phyloP scores from a whole-genome alignment of 2,888 invertebrate species.

The Synanthedon vespiformis region DNA sequence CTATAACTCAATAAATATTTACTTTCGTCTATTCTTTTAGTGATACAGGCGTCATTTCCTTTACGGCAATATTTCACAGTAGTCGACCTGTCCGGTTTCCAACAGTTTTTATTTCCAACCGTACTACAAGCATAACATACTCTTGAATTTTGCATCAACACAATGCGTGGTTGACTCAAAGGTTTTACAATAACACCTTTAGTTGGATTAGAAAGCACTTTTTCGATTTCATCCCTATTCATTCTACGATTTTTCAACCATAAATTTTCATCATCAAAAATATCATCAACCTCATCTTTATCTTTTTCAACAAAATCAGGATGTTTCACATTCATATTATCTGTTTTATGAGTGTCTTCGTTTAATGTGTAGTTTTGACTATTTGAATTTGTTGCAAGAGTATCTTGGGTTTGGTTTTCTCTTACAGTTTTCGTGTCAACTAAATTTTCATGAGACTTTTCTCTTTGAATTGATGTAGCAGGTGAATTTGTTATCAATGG shows the following conservation, averaged over 20 bases:
- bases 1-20: constrained; percentile 8
- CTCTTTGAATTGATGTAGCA: not conserved
- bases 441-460: not conserved
- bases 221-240: not conserved
- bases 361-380: not conserved
- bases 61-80: constrained; percentile 45
- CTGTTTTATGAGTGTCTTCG: not conserved
- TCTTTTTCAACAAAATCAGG: not conserved
- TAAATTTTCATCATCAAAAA: not conserved
- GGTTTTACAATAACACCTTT: constrained; percentile 19
- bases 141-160: constrained; percentile 23
- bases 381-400: not conserved
- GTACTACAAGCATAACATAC: constrained; percentile 51
- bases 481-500: not conserved
- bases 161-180: constrained; percentile 14
- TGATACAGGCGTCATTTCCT: constrained; percentile 36
- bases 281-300: not conserved
- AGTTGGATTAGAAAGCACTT: constrained; percentile 16
- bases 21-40: constrained; percentile 32
- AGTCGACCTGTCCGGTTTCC: constrained; percentile 34
- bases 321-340: not conserved
- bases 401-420: not conserved
- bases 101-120: constrained; percentile 34
- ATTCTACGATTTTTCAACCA: not conserved
- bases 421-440: not conserved